Percentiles rank a stretch among this genome's conserved stretches.
Conservation (phyloP, 2,113 vertebrate species). For the Malaclemys terrapin region DNA sequence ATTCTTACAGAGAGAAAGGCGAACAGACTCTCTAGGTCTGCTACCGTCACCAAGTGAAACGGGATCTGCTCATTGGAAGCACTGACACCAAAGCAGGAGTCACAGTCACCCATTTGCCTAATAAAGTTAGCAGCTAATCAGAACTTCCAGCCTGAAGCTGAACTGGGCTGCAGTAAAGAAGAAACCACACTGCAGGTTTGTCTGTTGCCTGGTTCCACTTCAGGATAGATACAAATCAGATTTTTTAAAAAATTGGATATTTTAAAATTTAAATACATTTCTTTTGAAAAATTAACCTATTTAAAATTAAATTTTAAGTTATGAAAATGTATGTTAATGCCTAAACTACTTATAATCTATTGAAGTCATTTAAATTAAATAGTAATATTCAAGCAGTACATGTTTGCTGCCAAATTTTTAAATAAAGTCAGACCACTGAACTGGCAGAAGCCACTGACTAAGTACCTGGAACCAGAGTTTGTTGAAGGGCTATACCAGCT, state of each 20-base stretch:
- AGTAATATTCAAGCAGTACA: not conserved
- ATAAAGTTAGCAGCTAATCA: conserved; percentile 55
- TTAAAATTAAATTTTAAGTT: not conserved
- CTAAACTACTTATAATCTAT: not conserved
- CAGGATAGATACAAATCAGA: too few species aligned
- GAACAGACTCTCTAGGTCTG: conserved; percentile 39
- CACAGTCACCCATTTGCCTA: conserved; percentile 44
- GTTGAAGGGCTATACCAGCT: not conserved
- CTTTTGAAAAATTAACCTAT: not conserved
- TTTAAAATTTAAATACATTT: too few species aligned
- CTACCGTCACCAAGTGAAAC: conserved; percentile 36
- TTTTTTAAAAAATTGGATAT: too few species aligned
- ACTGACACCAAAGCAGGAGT: conserved; percentile 25
- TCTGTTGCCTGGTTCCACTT: not conserved
- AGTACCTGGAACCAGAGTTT: not conserved
- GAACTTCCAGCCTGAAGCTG: conserved; percentile 43
- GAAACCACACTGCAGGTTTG: not conserved
- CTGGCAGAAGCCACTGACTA: not conserved
- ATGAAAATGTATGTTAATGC: not conserved
- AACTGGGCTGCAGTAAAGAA: not conserved
- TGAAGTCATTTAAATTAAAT: not conserved
- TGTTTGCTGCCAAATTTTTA: not conserved
- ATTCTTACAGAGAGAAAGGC: not conserved
- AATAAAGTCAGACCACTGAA: not conserved
- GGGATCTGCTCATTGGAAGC: conserved; percentile 63